Evolutionary conservation across 2,888 invertebrate genomes (phyloP).

Genomic region (Dasysyrphus albostriatus): DNA sequence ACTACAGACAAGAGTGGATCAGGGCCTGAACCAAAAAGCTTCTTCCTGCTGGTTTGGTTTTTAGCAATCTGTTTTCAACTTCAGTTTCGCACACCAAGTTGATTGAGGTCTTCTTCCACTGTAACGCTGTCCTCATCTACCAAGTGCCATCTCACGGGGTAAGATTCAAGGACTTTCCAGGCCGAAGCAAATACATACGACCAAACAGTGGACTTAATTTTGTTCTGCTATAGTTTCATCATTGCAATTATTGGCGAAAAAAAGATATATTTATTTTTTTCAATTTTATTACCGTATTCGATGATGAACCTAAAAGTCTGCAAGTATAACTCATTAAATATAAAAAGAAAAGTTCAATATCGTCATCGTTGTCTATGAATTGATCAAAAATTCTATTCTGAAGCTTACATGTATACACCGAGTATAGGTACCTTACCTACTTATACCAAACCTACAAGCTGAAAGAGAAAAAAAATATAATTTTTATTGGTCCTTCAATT

Average conservation of each 20-base stretch:
- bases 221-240: not conserved
- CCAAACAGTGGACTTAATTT: not conserved
- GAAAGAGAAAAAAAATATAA: not conserved
- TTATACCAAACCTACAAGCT: not conserved
- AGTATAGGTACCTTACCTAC: not conserved
- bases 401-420: not conserved
- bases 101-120: too few relatives aligned
- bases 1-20: too few relatives aligned
- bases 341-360: not conserved
- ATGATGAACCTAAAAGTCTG: not conserved
- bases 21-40: too few relatives aligned
- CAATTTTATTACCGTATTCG: slow-evolving; percentile 1
- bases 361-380: not conserved
- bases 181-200: too few relatives aligned
- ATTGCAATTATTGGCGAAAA: not conserved
- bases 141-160: too few relatives aligned
- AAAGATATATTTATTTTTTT: not conserved
- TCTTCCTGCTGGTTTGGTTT: too few relatives aligned
- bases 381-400: not conserved
- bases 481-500: not conserved
- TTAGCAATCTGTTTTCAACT: too few relatives aligned
- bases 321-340: not conserved
- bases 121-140: too few relatives aligned
- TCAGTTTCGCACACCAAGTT: too few relatives aligned
- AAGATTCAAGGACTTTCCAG: too few relatives aligned